These are phyloP conservation scores for Neogale vison DNA, from an alignment of 2,113 vertebrate species.

Conservation along the genomic window DNA sequence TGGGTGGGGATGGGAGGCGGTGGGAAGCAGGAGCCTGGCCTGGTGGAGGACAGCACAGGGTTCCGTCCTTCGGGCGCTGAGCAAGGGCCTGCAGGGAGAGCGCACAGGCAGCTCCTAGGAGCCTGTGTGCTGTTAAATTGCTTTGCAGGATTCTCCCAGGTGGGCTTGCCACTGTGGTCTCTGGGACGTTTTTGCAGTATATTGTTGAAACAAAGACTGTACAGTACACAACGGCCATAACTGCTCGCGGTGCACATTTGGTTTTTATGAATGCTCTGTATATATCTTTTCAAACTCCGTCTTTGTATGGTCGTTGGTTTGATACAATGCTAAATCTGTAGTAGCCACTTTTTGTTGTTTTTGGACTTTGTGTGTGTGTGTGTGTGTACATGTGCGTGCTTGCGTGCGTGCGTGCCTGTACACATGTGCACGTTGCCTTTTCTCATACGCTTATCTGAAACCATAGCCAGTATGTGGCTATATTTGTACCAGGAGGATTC, in stretches of 20 bases:
- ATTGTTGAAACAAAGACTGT: not conserved
- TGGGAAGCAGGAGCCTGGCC: not conserved
- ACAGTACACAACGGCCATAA: not conserved
- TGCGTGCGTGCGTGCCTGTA: not conserved
- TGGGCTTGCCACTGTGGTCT: not conserved
- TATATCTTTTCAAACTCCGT: constrained; percentile 64
- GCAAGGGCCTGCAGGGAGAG: not conserved
- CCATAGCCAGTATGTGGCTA: constrained; percentile 11
- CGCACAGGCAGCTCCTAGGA: not conserved
- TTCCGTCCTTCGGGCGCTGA: not conserved
- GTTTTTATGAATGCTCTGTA: constrained; percentile 67
- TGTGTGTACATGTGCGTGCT: not conserved
- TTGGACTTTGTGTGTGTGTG: not conserved
- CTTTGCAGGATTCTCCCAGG: not conserved
- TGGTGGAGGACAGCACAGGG: not conserved
- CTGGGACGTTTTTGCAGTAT: not conserved
- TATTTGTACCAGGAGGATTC: constrained; percentile 54
- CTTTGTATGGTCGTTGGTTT: constrained; percentile 53
- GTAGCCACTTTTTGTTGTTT: constrained; percentile 45
- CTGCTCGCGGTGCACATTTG: constrained; percentile 44
- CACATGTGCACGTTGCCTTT: constrained; percentile 19
- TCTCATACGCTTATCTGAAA: constrained; percentile 65
- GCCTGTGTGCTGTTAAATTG: not conserved
- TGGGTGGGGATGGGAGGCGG: not conserved
- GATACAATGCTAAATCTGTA: constrained; percentile 49